Percentiles rank a stretch among this genome's conserved stretches.
These are phyloP conservation scores for Rhinogobius similis DNA, from an alignment of 2,113 vertebrate species.

Conservation along the genomic window DNA sequence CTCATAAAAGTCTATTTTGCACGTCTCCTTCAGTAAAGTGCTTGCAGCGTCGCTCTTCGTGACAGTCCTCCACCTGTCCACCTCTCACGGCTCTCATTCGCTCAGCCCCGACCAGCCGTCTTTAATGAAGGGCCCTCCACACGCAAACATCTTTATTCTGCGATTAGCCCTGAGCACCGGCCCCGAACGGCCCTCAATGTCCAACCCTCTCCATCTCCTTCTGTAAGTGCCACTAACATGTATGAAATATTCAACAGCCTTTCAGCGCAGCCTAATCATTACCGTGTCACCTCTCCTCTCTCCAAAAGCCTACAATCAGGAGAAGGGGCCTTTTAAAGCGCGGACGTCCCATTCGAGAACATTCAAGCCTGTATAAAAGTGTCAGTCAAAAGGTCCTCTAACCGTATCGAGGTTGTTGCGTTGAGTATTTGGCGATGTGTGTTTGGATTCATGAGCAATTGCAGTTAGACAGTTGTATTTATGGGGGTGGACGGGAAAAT, in stretches of 20 bases:
- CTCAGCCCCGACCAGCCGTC: slow-evolving; percentile 79
- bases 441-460: neutral
- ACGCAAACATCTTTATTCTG: slow-evolving; percentile 89
- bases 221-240: slow-evolving; percentile 98
- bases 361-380: slow-evolving; percentile 83
- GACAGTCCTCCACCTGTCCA: neutral
- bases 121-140: slow-evolving; percentile 95
- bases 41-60: neutral
- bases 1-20: neutral
- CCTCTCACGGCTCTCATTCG: neutral
- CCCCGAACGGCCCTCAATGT: slow-evolving; percentile 85
- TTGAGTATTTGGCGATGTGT: slow-evolving; percentile 27
- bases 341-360: slow-evolving; percentile 83
- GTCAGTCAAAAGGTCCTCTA: slow-evolving; percentile 81
- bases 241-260: slow-evolving; percentile 99
- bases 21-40: neutral
- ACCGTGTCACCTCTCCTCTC: slow-evolving; percentile 66
- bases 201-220: slow-evolving; percentile 92
- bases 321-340: slow-evolving; percentile 87
- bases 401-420: slow-evolving; percentile 35
- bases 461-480: neutral
- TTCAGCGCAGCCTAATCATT: slow-evolving; percentile 92
- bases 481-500: neutral
- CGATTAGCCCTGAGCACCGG: slow-evolving; percentile 87
- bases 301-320: slow-evolving; percentile 92